Conservation (phyloP, 2,888 invertebrate species). For the Drosophila nr. medialis region DNA sequence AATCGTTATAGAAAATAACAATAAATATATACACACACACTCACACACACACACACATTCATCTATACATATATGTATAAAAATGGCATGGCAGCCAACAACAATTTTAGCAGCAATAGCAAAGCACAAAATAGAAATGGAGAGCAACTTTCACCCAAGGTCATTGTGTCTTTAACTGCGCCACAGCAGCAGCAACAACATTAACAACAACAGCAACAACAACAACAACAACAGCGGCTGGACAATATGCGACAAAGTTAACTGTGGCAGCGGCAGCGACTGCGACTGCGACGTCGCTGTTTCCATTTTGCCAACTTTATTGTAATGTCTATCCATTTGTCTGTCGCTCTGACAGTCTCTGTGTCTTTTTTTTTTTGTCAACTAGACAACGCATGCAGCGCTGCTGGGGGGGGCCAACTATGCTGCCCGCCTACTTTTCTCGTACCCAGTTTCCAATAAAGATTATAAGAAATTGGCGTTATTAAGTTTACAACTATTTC, state of each 20-base stretch:
- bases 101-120: slow-evolving; percentile 38
- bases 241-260: slow-evolving; percentile 65
- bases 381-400: slow-evolving; percentile 10
- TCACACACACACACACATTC: not conserved
- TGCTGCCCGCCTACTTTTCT: slow-evolving; percentile 15
- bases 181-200: slow-evolving; percentile 45
- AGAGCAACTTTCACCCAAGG: slow-evolving; percentile 78
- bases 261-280: slow-evolving; percentile 27
- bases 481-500: not conserved
- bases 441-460: not conserved
- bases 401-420: slow-evolving; percentile 29
- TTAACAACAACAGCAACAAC: slow-evolving; percentile 41
- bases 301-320: slow-evolving; percentile 50
- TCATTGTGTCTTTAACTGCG: slow-evolving; percentile 78
- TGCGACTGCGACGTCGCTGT: slow-evolving; percentile 43
- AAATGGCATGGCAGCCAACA: slow-evolving; percentile 58
- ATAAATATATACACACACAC: slow-evolving; percentile 43
- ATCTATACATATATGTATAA: slow-evolving; percentile 35
- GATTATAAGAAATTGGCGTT: not conserved
- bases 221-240: slow-evolving; percentile 43
- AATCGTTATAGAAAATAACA: slow-evolving; percentile 60
- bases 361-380: slow-evolving; percentile 15
- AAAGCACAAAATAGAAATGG: slow-evolving; percentile 77
- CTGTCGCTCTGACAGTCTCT: slow-evolving; percentile 3
- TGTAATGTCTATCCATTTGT: slow-evolving; percentile 28